These are phyloP conservation scores for Mastomys natalensis DNA, from an alignment of 2,113 vertebrate genomes.

Conservation along the genomic window DNA sequence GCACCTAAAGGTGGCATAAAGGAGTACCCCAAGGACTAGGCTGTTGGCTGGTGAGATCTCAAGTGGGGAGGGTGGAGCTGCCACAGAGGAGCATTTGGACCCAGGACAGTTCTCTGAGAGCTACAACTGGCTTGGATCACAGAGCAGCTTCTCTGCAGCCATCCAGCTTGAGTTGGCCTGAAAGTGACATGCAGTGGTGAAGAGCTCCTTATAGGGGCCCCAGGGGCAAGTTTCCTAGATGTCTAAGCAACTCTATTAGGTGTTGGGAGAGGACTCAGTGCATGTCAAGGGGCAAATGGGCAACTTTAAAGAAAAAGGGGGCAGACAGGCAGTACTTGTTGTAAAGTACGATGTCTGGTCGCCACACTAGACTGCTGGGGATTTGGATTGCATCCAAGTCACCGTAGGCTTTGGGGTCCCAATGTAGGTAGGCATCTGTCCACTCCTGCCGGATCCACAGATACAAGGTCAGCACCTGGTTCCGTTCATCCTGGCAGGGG, in stretches of 20 bases:
- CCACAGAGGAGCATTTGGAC: not conserved
- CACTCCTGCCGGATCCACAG: constrained; percentile 96
- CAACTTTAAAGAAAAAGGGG: not conserved
- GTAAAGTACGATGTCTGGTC: constrained; percentile 95
- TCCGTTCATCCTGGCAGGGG: constrained; percentile 87
- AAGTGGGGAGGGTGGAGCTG: not conserved
- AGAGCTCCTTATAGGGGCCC: not conserved
- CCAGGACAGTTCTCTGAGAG: not conserved
- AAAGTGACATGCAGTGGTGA: not conserved
- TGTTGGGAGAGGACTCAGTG: not conserved
- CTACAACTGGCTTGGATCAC: not conserved
- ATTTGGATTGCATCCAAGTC: constrained; percentile 94
- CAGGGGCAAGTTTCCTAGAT: not conserved
- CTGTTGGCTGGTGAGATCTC: not conserved
- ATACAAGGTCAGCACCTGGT: constrained; percentile 90
- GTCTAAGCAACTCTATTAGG: not conserved
- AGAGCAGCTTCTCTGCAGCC: not conserved
- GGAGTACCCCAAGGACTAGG: not conserved
- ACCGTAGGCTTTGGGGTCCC: constrained; percentile 92
- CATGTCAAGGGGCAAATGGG: not conserved
- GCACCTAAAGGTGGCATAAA: not conserved
- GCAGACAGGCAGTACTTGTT: constrained; percentile 90
- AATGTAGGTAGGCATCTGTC: constrained; percentile 91
- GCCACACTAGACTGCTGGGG: constrained; percentile 95
- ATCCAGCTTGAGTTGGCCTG: not conserved